phyloP scores from a whole-genome alignment of 2,797 vertebrate species.

The Cirrhinus mrigala region DNA sequence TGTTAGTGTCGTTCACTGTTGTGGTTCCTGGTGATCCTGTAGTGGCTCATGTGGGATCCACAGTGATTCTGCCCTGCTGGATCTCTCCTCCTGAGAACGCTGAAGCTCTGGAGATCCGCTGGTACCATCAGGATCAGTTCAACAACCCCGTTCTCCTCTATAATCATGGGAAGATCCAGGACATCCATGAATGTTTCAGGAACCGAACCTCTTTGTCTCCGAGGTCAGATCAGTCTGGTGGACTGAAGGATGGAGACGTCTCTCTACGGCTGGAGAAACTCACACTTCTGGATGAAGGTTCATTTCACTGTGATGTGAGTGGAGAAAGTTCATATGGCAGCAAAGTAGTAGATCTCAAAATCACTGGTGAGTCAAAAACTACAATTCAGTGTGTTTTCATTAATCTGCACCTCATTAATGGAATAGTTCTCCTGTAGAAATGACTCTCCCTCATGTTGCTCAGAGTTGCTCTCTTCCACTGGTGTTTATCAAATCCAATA shows the following conservation, averaged over 20 bases:
- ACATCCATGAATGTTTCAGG: neutral
- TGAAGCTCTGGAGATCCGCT: conserved; percentile 67
- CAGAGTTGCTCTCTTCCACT: too few relatives aligned
- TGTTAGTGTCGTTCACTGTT: conserved; percentile 37
- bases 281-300: conserved; percentile 58
- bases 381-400: conserved; percentile 16
- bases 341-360: neutral
- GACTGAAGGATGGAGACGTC: conserved; percentile 63
- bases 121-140: conserved; percentile 53
- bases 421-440: too few relatives aligned
- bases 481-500: too few relatives aligned
- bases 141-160: conserved; percentile 54
- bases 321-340: conserved; percentile 56
- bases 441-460: too few relatives aligned
- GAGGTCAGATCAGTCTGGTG: conserved; percentile 56
- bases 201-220: conserved; percentile 63
- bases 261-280: conserved; percentile 66
- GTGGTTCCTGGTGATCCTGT: neutral
- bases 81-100: conserved; percentile 51
- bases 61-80: conserved; percentile 70
- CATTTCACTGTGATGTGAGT: conserved; percentile 69
- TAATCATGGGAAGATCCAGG: neutral
- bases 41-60: neutral
- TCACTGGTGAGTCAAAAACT: conserved; percentile 69
- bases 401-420: too few relatives aligned